Base-by-base conservation (phyloP, 2,797 vertebrate species). In the Graptemys geographica region DNA sequence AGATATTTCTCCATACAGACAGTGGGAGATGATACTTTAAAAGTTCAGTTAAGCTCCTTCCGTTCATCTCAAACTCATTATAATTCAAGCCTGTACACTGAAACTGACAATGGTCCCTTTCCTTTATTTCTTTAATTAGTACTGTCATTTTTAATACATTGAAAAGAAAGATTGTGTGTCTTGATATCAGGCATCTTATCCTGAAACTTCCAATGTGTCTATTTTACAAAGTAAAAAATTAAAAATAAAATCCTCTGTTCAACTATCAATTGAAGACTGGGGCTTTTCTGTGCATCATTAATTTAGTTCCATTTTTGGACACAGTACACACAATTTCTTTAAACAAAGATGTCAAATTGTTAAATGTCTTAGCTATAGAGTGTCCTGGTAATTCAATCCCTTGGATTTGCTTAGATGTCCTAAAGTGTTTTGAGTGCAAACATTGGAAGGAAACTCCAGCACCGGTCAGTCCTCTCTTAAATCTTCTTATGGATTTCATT, bases 401-500 rank as follows among this genome's bases (percentile, higher is more conserved):
- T 93, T 88, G 91, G 87, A 95, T 97, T 94, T 95, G 82, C 95
- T 85, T 56, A 94, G 93, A 85, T 97, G 90, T 97, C 97, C 97
- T 95, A 93, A 97, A 98, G 92, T 97, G 96, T 98, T 98, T 97
- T 96, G 96, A 98, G 95, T 98, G 94, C 94, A 96, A 98, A 97
- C 93, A 97, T 80, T 89, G 95, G 90, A 97, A 95, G 92, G 95
- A 97, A 98, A 90, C 87, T 78, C 94, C 89, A 83, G 56, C 9
- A 87, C 94, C 95, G 97, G 98, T 98, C 98, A 98, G 97, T 98
- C 97, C 97, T 97, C 98, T 97, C 98, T 98, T 98, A 99, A 99
- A 99, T 98, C 98, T 98, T 98, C 98, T 98, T 99, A 99, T 98
- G 98, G 99, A 99, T 99, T 98, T 99, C 98, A 98, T 99, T 98